Conservation (phyloP, 37 sponge, comb jelly and placozoan species). For the Beroe forskalii region DNA sequence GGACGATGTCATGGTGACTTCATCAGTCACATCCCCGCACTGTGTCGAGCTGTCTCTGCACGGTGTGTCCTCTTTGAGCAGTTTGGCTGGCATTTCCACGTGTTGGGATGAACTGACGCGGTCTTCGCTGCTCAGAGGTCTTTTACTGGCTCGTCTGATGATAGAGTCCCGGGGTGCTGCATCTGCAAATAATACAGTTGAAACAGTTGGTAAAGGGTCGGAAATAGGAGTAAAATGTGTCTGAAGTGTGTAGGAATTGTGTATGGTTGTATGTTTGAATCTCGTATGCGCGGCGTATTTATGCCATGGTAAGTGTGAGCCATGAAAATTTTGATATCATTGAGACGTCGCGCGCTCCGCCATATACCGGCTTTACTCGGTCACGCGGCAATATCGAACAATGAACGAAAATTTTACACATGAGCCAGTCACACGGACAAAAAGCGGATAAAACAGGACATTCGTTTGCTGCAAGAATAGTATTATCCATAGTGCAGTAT, state of each 20-base stretch:
- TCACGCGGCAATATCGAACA: conserved; percentile 26
- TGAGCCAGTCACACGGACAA: not conserved
- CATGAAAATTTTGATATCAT: not conserved
- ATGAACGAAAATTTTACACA: conserved; percentile 17
- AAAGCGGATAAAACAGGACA: conserved; percentile 21
- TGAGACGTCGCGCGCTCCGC: not conserved
- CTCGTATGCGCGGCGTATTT: conserved; percentile 23
- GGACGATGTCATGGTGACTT: too few species aligned
- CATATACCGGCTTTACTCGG: not conserved
- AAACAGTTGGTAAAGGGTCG: not conserved
- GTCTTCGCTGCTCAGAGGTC: not conserved
- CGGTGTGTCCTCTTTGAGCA: not conserved
- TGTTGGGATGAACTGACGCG: not conserved
- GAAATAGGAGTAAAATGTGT: not conserved
- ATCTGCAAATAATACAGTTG: not conserved
- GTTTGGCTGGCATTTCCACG: conserved; percentile 32
- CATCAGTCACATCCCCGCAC: too few species aligned
- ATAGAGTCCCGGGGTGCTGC: not conserved
- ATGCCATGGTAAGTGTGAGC: not conserved
- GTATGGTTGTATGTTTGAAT: too few species aligned
- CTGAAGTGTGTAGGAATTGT: not conserved
- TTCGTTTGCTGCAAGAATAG: not conserved
- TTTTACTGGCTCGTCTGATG: conserved; percentile 18
- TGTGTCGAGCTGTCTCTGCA: not conserved
- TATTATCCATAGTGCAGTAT: conserved; percentile 18